Conservation (phyloP, 2,888 invertebrate species). For the Chesias legatella region DNA sequence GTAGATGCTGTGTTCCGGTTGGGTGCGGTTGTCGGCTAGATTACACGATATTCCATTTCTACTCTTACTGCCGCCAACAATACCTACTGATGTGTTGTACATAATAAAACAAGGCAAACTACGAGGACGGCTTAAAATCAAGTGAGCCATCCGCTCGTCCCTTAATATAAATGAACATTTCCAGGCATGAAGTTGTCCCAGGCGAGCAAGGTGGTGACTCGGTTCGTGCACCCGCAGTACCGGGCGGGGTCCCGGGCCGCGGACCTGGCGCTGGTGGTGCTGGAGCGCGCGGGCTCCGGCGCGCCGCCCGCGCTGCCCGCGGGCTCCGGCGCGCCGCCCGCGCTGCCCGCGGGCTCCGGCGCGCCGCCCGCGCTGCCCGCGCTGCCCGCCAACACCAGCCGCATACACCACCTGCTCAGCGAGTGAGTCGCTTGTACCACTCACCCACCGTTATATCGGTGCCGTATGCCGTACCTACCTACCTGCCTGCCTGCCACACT, state of each 20-base stretch:
- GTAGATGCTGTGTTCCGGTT: too few species aligned
- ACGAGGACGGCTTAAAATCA: too few species aligned
- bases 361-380: slow-evolving; percentile 22
- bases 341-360: slow-evolving; percentile 27
- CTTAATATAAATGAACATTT: neutral
- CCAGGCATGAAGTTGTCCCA: neutral
- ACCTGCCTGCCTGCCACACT: too few species aligned
- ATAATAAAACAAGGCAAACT: too few species aligned
- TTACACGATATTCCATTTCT: too few species aligned
- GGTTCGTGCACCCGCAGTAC: slow-evolving; percentile 9
- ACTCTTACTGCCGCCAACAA: too few species aligned
- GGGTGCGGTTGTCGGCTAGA: too few species aligned
- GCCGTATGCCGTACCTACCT: slow-evolving; percentile 21
- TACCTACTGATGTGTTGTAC: too few species aligned
- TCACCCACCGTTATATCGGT: neutral
- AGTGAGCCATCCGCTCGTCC: too few species aligned
- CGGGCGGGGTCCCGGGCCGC: slow-evolving; percentile 6
- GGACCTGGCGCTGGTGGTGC: slow-evolving; percentile 26
- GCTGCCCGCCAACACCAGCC: slow-evolving; percentile 22
- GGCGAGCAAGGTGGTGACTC: neutral
- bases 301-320: slow-evolving; percentile 17
- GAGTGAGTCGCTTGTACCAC: slow-evolving; percentile 6
- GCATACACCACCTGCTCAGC: slow-evolving; percentile 16
- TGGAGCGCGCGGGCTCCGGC: slow-evolving; percentile 19
- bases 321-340: slow-evolving; percentile 20